Conservation (phyloP, 2,888 invertebrate species). For the Callosobruchus maculatus region DNA sequence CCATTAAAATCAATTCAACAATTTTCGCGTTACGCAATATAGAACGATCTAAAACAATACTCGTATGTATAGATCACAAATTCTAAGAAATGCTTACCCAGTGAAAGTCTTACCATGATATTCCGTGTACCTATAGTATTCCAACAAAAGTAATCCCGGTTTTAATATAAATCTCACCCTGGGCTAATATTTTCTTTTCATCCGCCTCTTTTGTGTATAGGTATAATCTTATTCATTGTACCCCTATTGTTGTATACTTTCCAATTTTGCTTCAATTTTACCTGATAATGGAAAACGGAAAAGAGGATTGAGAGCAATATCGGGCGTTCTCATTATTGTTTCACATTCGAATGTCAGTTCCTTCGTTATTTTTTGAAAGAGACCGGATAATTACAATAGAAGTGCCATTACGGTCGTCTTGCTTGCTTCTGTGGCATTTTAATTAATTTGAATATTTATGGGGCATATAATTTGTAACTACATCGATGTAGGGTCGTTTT, state of each 20-base stretch:
- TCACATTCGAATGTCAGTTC: neutral
- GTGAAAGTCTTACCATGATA: neutral
- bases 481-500: too few relatives aligned
- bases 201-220: neutral
- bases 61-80: too few relatives aligned
- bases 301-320: neutral
- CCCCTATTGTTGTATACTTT: neutral
- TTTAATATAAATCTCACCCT: neutral
- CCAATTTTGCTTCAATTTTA: neutral
- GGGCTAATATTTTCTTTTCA: neutral
- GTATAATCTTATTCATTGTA: neutral
- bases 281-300: neutral
- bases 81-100: neutral
- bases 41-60: too few relatives aligned
- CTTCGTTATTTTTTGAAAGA: neutral
- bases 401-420: neutral
- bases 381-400: neutral
- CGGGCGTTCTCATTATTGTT: neutral
- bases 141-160: neutral
- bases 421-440: neutral
- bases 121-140: neutral
- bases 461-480: neutral
- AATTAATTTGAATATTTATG: neutral
- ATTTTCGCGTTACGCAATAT: too few relatives aligned
- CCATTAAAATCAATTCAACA: too few relatives aligned